These are phyloP conservation scores for Cecidostiba fungosa DNA, from an alignment of 2,888 invertebrate species.

Conservation along the genomic window DNA sequence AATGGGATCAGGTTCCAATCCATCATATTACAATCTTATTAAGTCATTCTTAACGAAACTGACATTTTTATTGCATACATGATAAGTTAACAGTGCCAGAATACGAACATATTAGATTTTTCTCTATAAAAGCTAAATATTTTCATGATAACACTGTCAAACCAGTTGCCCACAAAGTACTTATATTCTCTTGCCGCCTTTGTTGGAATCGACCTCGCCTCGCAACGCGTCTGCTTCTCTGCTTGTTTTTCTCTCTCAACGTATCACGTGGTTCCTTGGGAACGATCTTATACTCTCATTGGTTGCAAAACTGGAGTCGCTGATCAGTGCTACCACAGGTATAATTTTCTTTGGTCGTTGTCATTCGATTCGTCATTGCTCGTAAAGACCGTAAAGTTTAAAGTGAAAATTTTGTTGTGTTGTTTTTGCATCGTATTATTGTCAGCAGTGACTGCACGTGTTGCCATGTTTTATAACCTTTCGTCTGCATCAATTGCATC, in stretches of 20 bases:
- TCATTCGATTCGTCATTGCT: not conserved
- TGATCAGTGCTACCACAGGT: not conserved
- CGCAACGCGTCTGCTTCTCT: not conserved
- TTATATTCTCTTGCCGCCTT: conserved; percentile 3
- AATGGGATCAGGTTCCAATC: conserved; percentile 42
- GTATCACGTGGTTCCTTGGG: conserved; percentile 14
- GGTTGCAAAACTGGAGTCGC: conserved; percentile 24
- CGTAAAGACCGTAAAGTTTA: no score
- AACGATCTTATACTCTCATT: conserved; percentile 8
- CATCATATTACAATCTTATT: conserved; percentile 41
- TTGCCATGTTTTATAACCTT: conserved; percentile 50
- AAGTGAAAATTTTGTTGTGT: not conserved
- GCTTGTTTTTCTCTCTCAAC: not conserved
- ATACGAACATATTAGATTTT: conserved; percentile 30
- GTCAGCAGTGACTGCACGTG: conserved; percentile 48
- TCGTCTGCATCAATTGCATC: not conserved
- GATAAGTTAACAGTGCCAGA: conserved; percentile 24
- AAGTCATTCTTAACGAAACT: conserved; percentile 46
- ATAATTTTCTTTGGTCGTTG: not conserved
- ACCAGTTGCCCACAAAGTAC: conserved; percentile 7
- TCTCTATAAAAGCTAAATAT: conserved; percentile 37
- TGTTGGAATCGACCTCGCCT: not conserved
- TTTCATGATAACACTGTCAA: conserved; percentile 8
- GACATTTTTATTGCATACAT: conserved; percentile 65
- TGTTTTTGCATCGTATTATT: conserved; percentile 19